Conservation (phyloP, 1,140 invertebrate species). For the Octopus sinensis region DNA sequence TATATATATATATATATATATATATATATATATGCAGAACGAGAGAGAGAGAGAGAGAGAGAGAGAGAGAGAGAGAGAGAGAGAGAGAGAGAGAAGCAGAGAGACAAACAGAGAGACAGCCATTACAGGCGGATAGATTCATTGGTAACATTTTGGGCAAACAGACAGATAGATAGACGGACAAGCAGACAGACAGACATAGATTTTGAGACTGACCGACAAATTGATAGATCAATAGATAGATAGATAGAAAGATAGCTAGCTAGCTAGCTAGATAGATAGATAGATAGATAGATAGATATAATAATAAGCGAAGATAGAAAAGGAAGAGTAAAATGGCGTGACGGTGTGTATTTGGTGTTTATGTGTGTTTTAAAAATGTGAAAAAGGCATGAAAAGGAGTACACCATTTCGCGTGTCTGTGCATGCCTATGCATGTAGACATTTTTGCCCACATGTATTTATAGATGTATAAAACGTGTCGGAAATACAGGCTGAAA, state of each 20-base stretch:
- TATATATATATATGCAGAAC: too few species aligned
- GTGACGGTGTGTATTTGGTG: too few species aligned
- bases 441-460: too few species aligned
- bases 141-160: not conserved
- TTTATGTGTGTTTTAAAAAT: too few species aligned
- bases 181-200: not conserved
- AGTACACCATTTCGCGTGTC: too few species aligned
- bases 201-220: not conserved
- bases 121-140: not conserved
- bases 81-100: not conserved
- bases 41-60: not conserved
- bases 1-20: not conserved
- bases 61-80: slow-evolving; percentile 2
- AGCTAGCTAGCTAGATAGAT: not conserved
- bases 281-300: not conserved
- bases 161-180: not conserved
- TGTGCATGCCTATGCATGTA: too few species aligned
- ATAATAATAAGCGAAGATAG: not conserved
- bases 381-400: too few species aligned
- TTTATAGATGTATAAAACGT: too few species aligned
- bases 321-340: not conserved
- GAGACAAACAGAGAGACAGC: not conserved
- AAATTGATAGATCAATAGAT: not conserved
- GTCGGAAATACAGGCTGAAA: too few species aligned
- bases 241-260: not conserved